Conservation (phyloP, 2,113 vertebrate genomes). For the Amblyornis subalaris region DNA sequence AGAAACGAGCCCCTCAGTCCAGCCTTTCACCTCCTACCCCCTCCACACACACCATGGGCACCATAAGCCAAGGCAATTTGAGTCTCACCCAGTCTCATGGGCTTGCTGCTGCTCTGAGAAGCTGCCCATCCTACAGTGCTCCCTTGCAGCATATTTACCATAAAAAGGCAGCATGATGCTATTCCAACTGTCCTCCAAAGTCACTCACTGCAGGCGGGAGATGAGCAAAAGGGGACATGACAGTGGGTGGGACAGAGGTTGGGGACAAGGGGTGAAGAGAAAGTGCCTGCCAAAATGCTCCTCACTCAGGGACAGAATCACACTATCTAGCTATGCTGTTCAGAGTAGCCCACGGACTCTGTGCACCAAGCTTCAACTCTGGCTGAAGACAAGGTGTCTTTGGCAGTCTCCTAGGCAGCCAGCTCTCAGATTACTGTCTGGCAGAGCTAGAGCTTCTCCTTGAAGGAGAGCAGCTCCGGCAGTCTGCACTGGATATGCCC, state of each 20-base stretch:
- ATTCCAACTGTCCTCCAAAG: neutral
- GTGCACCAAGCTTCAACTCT: slow-evolving; percentile 37
- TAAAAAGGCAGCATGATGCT: slow-evolving; percentile 19
- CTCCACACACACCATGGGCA: accelerated
- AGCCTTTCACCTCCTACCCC: neutral
- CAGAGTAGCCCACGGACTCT: neutral
- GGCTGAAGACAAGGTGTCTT: slow-evolving; percentile 44
- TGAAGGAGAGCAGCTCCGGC: neutral
- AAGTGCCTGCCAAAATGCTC: neutral
- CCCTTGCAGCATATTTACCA: neutral
- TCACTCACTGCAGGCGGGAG: neutral
- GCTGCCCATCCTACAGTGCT: neutral
- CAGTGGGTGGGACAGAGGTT: neutral
- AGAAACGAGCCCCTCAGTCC: neutral
- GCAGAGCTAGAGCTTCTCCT: neutral
- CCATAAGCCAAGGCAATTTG: neutral
- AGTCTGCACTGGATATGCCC: slow-evolving; percentile 28
- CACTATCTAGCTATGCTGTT: neutral
- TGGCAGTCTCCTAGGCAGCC: neutral
- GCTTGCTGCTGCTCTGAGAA: neutral
- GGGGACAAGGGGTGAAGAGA: neutral
- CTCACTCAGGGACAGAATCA: neutral
- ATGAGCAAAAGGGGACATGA: neutral
- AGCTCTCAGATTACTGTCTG: slow-evolving; percentile 23
- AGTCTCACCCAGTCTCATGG: neutral